A percentile compares a stretch with the other conserved stretches of the same genome.
Evolutionary conservation across 2,113 vertebrate species (phyloP).

Genomic region (Hemiprocne comata): DNA sequence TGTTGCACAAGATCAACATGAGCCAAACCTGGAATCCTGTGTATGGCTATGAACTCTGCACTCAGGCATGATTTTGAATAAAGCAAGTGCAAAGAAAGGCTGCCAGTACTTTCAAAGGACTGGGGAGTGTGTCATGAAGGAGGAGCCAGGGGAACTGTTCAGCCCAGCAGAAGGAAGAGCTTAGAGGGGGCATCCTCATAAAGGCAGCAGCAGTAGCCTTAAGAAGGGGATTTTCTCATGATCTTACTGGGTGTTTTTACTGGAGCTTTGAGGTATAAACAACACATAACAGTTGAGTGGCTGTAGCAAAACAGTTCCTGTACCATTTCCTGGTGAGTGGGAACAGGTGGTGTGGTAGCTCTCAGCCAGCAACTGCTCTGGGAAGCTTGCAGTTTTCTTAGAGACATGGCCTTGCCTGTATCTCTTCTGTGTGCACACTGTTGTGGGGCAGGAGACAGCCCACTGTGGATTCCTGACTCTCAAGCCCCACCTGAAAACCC

Average conservation of each 20-base stretch:
- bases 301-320: neutral
- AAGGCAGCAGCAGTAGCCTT: neutral
- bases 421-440: neutral
- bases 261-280: neutral
- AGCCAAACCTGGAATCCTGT: neutral
- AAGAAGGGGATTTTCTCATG: neutral
- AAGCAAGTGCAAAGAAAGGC: neutral
- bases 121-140: neutral
- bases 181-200: neutral
- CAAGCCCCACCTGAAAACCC: neutral
- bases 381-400: neutral
- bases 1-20: neutral
- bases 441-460: neutral
- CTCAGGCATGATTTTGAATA: neutral
- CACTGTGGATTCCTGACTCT: neutral
- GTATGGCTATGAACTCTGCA: neutral
- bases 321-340: neutral
- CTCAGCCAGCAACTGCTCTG: neutral
- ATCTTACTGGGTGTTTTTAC: neutral
- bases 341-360: neutral
- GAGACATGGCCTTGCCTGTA: neutral
- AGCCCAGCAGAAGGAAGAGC: neutral
- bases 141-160: neutral
- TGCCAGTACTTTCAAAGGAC: neutral
- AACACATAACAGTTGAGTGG: neutral